phyloP scores from a whole-genome alignment of 1,140 invertebrate genomes.

The Anagrus nilaparvatae region DNA sequence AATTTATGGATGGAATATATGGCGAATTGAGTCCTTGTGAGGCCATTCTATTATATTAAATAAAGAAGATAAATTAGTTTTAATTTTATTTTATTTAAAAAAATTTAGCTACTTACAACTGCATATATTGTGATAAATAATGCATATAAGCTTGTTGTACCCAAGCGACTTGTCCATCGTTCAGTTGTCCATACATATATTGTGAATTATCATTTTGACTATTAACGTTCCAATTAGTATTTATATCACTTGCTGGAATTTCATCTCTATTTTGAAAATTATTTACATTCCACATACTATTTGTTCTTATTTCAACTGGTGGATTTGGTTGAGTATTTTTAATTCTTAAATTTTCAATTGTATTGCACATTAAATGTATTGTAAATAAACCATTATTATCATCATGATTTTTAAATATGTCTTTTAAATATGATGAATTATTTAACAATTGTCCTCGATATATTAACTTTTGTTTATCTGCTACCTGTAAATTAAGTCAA shows the following conservation, averaged over 20 bases:
- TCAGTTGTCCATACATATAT: constrained; percentile 33
- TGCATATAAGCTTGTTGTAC: constrained; percentile 79
- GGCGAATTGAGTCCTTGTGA: constrained; percentile 35
- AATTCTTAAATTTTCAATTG: constrained; percentile 29
- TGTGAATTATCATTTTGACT: constrained; percentile 20
- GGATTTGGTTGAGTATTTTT: constrained; percentile 15
- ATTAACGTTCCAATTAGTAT: not conserved
- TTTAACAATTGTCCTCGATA: constrained; percentile 80
- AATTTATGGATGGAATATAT: constrained; percentile 30
- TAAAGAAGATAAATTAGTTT: not conserved
- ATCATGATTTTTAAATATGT: constrained; percentile 67
- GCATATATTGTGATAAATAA: constrained; percentile 76
- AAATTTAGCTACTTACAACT: constrained; percentile 44
- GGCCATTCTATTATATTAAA: constrained; percentile 27
- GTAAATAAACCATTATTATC: constrained; percentile 47
- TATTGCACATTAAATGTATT: constrained; percentile 70
- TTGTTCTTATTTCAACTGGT: no score
- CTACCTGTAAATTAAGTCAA: constrained; percentile 48
- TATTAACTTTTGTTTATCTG: constrained; percentile 75
- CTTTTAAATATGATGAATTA: constrained; percentile 65
- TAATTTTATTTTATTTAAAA: constrained; percentile 2
- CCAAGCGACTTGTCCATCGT: constrained; percentile 52
- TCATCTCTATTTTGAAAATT: constrained; percentile 10
- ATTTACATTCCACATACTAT: constrained; percentile 8
- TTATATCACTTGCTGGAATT: constrained; percentile 7